Evolutionary conservation across 2,888 invertebrate species (phyloP).

Genomic region (Drosophila trichaetosa): DNA sequence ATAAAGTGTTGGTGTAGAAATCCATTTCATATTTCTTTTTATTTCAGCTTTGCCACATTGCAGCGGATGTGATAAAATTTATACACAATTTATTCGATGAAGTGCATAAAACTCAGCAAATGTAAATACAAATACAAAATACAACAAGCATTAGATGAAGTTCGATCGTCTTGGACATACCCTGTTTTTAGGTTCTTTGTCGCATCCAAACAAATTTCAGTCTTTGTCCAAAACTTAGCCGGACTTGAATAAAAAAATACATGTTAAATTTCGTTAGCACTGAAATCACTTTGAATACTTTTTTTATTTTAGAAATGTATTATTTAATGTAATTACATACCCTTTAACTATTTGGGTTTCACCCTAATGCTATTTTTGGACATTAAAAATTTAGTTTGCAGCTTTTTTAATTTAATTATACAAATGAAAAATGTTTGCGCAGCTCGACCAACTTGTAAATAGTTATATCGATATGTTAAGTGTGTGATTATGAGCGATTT

Average conservation of each 20-base stretch:
- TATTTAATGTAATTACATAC: background rate
- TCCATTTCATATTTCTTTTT: slow-evolving; percentile 1
- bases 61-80: slow-evolving; percentile 54
- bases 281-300: background rate
- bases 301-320: background rate
- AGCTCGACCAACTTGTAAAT: slow-evolving; percentile 10
- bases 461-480: slow-evolving; percentile 13
- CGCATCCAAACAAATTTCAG: background rate
- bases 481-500: slow-evolving; percentile 41
- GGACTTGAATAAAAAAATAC: background rate
- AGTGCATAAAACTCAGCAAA: slow-evolving; percentile 32
- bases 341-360: slow-evolving; percentile 7
- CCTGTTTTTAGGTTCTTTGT: background rate
- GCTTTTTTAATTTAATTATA: slow-evolving; percentile 67
- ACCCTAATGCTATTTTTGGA: slow-evolving; percentile 27
- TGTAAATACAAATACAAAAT: slow-evolving; percentile 18
- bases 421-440: slow-evolving; percentile 49
- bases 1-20: slow-evolving; percentile 40
- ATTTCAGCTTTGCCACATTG: slow-evolving; percentile 10
- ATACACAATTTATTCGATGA: slow-evolving; percentile 50
- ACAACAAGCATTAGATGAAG: background rate
- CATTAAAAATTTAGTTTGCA: slow-evolving; percentile 43
- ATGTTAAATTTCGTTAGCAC: background rate
- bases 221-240: background rate
- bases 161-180: background rate